Conservation (phyloP, 2,888 invertebrate genomes). For the Anodontia alba region DNA sequence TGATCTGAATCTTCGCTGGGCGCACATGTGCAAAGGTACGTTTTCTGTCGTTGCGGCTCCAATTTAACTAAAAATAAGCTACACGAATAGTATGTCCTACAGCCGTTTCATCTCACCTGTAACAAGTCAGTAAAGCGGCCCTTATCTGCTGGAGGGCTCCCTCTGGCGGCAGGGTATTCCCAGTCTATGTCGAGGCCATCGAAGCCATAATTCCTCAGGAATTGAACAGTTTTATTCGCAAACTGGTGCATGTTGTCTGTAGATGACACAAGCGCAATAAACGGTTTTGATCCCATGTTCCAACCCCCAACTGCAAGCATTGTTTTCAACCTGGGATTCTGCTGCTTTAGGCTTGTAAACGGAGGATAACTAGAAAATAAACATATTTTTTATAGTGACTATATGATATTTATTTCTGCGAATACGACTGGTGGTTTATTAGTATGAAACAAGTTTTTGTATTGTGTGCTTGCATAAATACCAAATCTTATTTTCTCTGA, state of each 20-base stretch:
- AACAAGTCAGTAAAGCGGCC: background rate
- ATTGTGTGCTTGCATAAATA: too few relatives aligned
- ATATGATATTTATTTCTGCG: too few relatives aligned
- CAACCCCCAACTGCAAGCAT: slow-evolving; percentile 80
- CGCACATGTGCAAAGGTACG: too few relatives aligned
- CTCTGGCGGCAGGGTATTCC: slow-evolving; percentile 90
- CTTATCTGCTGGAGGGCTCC: slow-evolving; percentile 64
- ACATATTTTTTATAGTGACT: background rate
- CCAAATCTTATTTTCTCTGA: too few relatives aligned
- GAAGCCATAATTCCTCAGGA: slow-evolving; percentile 87
- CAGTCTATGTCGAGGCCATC: slow-evolving; percentile 95
- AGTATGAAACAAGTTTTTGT: background rate
- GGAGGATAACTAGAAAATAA: slow-evolving; percentile 48
- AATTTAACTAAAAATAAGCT: too few relatives aligned
- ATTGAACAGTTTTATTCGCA: slow-evolving; percentile 61
- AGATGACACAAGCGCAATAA: slow-evolving; percentile 64
- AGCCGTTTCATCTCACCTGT: background rate
- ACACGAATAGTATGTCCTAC: too few relatives aligned
- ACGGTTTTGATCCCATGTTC: slow-evolving; percentile 80
- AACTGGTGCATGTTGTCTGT: slow-evolving; percentile 56
- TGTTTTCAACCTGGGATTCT: slow-evolving; percentile 71
- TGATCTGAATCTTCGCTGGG: too few relatives aligned
- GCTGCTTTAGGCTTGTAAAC: slow-evolving; percentile 56
- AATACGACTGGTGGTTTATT: background rate
- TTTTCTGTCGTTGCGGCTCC: too few relatives aligned